phyloP scores from a whole-genome alignment of 2,797 vertebrate species.

The Otus scops region DNA sequence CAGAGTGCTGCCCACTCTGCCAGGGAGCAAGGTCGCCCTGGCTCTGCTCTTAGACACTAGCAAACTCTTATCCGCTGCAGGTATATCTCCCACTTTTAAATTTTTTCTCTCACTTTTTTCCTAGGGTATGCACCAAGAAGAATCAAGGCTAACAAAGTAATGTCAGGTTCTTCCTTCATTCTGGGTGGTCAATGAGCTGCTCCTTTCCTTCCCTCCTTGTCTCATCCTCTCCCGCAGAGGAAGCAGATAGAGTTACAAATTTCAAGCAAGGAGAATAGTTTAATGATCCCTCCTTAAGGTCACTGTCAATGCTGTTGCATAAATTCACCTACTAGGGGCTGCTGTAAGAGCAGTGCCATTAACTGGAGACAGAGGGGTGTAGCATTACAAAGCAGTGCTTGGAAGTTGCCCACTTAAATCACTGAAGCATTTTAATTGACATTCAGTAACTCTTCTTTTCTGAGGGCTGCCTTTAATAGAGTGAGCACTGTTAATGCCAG shows the following conservation, averaged over 20 bases:
- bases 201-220: background rate
- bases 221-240: background rate
- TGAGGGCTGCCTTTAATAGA: background rate
- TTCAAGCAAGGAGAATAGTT: background rate
- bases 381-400: background rate
- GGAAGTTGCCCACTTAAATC: constrained; percentile 12
- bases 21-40: background rate
- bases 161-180: background rate
- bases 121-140: background rate
- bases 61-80: background rate
- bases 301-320: constrained; percentile 29
- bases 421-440: constrained; percentile 53
- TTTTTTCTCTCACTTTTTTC: background rate
- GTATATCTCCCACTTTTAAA: background rate
- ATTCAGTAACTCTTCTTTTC: constrained; percentile 14
- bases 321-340: constrained; percentile 32
- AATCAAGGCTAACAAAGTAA: background rate
- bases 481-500: background rate
- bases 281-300: constrained; percentile 49
- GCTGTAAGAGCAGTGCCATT: background rate
- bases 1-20: fast-evolving
- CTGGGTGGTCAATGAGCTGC: constrained; percentile 6
- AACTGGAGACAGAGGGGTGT: background rate
- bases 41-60: background rate
- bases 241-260: constrained; percentile 3